Conservation (phyloP, 2,888 invertebrate species). For the Temnothorax unifasciatus region DNA sequence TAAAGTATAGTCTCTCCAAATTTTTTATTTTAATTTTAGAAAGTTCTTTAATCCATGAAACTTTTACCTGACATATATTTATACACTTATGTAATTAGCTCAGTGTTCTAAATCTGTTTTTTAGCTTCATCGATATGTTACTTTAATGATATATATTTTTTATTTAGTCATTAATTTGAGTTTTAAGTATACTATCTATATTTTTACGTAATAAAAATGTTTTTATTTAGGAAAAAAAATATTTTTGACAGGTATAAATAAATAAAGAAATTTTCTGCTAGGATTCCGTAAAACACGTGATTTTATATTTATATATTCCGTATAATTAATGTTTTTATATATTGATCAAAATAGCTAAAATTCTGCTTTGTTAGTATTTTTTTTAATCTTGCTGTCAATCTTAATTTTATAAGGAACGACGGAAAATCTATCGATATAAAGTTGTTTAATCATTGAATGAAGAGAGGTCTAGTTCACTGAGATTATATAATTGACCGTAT, state of each 20-base stretch:
- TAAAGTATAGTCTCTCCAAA: not conserved
- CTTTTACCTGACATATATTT: not conserved
- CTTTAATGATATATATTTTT: not conserved
- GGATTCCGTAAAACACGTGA: not conserved
- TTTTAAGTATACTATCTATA: not conserved
- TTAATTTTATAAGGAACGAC: not conserved
- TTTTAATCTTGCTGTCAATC: not conserved
- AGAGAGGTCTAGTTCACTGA: not conserved
- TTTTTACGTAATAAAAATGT: not conserved
- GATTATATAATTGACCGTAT: slow-evolving; percentile 1
- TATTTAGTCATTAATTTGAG: not conserved
- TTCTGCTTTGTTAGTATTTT: not conserved
- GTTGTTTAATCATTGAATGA: not conserved
- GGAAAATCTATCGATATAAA: not conserved
- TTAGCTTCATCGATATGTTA: not conserved
- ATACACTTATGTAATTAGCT: not conserved
- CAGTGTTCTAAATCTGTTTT: not conserved
- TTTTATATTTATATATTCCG: slow-evolving; percentile 4
- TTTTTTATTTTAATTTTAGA: not conserved
- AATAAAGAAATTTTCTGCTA: not conserved
- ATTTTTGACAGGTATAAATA: not conserved
- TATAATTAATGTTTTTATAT: slow-evolving; percentile 2
- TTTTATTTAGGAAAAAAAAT: not conserved
- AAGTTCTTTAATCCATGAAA: not conserved
- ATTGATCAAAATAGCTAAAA: not conserved